Base-by-base conservation (phyloP, 2,888 invertebrate genomes). In the Dryobota labecula region DNA sequence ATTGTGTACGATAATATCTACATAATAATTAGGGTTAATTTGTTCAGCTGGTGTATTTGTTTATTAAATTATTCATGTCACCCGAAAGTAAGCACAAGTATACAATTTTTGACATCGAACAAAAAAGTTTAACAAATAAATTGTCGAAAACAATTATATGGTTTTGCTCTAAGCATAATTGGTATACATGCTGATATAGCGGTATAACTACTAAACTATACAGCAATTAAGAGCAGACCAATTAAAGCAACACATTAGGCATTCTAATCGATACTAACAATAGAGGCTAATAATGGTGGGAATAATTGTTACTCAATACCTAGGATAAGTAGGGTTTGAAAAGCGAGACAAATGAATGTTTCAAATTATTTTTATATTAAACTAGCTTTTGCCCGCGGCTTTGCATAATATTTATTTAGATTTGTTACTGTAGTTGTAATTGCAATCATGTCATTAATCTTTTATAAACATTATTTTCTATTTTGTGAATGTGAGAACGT, bases 261-360 rank as follows among this genome's bases (percentile, higher is more conserved):
- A 80, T 80, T 69, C 67, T 58, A 76, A 76, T 73, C 54, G 53
- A 75, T 63, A 61, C 33, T 33, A 51, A 65, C 13, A 61, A n/a
- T n/a, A n/a, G n/a, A 13, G 38, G 38, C 18, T 70, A 38, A 45
- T 61, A 51, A 51, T 61, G 49, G 5, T 51, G 18, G 7, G 27
- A 61, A 64, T 56, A 61, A 64, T 56, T 38, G 20, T 56, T 45
- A 63, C 3, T 38, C 2, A 15, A 43, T 53, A 47, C 1, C 54
- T 54, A 15, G n/a, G n/a, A n/a, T 0, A 41, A 9, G 18, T 20
- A 30, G 8, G 20, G 7, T 3, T 36, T 71, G 5, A 2, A 41
- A 27, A 38, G 1, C 15, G 20, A 7, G 13, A n/a, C 41, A 36
- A 66, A 24, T 9, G 0, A 20, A 38, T 30, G 13, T 30, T 13